phyloP scores from a whole-genome alignment of 2,888 invertebrate genomes.

The Selenia dentaria region DNA sequence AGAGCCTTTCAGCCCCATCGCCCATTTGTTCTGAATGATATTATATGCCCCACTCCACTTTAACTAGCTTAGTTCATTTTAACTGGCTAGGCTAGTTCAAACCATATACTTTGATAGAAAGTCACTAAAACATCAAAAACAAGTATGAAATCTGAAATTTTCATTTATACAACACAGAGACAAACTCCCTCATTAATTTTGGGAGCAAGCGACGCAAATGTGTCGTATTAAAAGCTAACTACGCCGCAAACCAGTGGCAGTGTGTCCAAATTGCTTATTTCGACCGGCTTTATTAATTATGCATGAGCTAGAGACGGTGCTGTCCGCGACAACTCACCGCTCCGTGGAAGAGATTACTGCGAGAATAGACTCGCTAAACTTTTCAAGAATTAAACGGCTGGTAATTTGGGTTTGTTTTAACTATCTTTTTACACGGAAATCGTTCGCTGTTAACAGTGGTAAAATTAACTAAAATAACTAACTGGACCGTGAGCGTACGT shows the following conservation, averaged over 20 bases:
- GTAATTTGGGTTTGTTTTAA: conserved; percentile 19
- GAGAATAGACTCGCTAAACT: conserved; percentile 48
- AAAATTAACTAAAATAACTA: too few species aligned
- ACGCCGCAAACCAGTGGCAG: conserved; percentile 70
- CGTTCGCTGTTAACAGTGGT: too few species aligned
- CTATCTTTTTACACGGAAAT: conserved; percentile 5
- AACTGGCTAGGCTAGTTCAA: too few species aligned
- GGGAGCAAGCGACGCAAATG: conserved; percentile 48
- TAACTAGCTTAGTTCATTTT: too few species aligned
- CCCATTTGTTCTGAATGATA: too few species aligned
- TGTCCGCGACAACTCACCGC: conserved; percentile 52
- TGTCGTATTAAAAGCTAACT: conserved; percentile 69
- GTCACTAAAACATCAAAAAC: too few species aligned
- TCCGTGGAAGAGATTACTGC: conserved; percentile 52
- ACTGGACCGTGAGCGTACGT: too few species aligned
- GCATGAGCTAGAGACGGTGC: conserved; percentile 58
- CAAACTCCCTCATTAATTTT: conserved; percentile 28
- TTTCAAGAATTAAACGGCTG: conserved; percentile 29
- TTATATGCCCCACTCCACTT: too few species aligned
- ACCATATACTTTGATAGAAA: too few species aligned
- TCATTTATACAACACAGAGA: conserved; percentile 6
- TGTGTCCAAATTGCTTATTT: conserved; percentile 79
- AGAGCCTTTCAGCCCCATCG: too few species aligned
- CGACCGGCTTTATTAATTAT: conserved; percentile 74
- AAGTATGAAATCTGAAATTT: conserved; percentile 12